Percentiles rank a stretch among this genome's conserved stretches.
phyloP scores from a whole-genome alignment of 2,113 vertebrate genomes.

The Fregetta grallaria region DNA sequence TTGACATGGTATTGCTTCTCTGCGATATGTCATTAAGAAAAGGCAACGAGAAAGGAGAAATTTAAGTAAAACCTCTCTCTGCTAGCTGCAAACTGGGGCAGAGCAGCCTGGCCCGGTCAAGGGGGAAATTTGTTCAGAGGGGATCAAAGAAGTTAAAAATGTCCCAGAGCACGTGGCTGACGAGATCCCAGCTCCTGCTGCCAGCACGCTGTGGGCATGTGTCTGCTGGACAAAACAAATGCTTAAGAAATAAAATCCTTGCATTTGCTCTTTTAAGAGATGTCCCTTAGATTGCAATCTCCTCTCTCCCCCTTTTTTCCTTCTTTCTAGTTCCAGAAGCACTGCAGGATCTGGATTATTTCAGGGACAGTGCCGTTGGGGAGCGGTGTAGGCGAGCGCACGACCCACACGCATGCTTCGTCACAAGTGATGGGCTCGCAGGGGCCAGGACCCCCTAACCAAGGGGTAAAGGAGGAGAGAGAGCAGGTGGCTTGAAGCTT shows the following conservation, averaged over 20 bases:
- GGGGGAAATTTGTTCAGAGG: not conserved
- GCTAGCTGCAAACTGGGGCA: not conserved
- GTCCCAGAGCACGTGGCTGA: not conserved
- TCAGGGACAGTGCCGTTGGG: not conserved
- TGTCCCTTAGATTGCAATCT: not conserved
- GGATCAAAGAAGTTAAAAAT: not conserved
- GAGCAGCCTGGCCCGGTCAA: not conserved
- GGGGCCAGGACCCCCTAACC: not conserved
- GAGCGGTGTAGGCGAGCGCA: not conserved
- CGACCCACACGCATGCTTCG: rapidly evolving
- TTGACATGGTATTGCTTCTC: constrained; percentile 10
- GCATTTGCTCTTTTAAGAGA: not conserved
- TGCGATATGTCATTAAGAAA: not conserved
- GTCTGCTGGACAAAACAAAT: not conserved
- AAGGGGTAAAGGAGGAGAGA: not conserved
- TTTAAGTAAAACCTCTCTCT: not conserved
- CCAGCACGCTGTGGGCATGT: rapidly evolving
- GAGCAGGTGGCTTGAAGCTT: not conserved
- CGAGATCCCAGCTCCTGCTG: not conserved
- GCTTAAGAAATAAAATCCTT: not conserved
- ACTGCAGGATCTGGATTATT: not conserved
- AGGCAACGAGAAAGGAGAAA: not conserved
- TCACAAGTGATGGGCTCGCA: not conserved
- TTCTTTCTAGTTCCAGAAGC: constrained; percentile 11
- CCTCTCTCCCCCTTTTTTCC: not conserved